phyloP scores from a whole-genome alignment of 2,888 invertebrate genomes.

The Liposcelis brunnea region DNA sequence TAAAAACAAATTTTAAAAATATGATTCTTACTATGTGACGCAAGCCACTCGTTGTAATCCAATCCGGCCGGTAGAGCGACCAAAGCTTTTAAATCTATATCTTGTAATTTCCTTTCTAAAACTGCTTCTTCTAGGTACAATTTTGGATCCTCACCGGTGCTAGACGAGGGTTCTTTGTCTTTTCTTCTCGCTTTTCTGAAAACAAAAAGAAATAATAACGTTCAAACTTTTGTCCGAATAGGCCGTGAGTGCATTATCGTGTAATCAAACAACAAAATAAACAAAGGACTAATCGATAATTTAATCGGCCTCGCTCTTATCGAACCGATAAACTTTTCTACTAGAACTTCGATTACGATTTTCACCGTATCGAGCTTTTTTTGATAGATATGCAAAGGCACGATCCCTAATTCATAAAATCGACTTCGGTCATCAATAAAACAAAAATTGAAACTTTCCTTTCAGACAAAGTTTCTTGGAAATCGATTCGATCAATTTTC shows the following conservation, averaged over 20 bases:
- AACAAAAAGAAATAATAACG: slow-evolving; percentile 16
- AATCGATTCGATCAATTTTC: too few relatives aligned
- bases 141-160: slow-evolving; percentile 69
- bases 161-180: slow-evolving; percentile 63
- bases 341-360: too few relatives aligned
- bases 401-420: too few relatives aligned
- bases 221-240: slow-evolving; percentile 2
- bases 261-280: too few relatives aligned
- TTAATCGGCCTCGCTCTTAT: too few relatives aligned
- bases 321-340: too few relatives aligned
- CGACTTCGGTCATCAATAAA: too few relatives aligned
- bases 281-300: too few relatives aligned
- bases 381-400: too few relatives aligned
- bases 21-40: slow-evolving; percentile 75
- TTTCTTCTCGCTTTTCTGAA: slow-evolving; percentile 91
- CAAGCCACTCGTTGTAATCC: slow-evolving; percentile 99
- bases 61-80: slow-evolving; percentile 89
- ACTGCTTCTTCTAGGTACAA: slow-evolving; percentile 89
- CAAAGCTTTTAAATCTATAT: slow-evolving; percentile 84
- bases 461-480: too few relatives aligned
- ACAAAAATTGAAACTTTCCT: too few relatives aligned
- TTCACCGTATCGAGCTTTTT: too few relatives aligned
- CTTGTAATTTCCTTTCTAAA: slow-evolving; percentile 82
- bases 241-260: background rate
- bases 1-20: background rate